These are phyloP conservation scores for Siniperca undulata DNA, from an alignment of 2,797 vertebrate genomes.

Conservation along the genomic window DNA sequence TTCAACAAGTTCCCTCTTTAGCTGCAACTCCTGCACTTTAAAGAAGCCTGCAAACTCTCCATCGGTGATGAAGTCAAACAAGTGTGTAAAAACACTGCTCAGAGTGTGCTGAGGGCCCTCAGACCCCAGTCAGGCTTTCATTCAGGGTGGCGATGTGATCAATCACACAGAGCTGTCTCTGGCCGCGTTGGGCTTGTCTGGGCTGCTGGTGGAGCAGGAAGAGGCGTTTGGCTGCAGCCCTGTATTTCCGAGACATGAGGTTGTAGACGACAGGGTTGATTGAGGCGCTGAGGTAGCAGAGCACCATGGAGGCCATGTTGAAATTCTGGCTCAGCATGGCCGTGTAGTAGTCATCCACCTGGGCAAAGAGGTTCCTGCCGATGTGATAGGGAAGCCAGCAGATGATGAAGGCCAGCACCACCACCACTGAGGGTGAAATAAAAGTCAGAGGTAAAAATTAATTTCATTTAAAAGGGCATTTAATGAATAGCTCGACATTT, in stretches of 20 bases:
- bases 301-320: constrained; percentile 90
- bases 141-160: constrained; percentile 77
- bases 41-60: constrained; percentile 11
- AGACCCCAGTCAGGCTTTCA: constrained; percentile 80
- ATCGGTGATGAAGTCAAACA: constrained; percentile 3
- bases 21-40: constrained; percentile 13
- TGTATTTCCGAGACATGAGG: constrained; percentile 90
- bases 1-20: neutral
- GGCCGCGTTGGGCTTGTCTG: constrained; percentile 44
- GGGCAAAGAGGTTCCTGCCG: constrained; percentile 90
- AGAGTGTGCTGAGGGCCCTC: constrained; percentile 11
- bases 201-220: constrained; percentile 78
- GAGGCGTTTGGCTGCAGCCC: constrained; percentile 87
- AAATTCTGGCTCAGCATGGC: constrained; percentile 90
- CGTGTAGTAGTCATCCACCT: constrained; percentile 83
- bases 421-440: constrained; percentile 81
- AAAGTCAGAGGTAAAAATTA: neutral
- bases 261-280: constrained; percentile 94
- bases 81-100: neutral
- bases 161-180: constrained; percentile 68
- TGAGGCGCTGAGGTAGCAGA: constrained; percentile 92
- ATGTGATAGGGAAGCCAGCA: constrained; percentile 94
- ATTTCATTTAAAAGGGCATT: neutral
- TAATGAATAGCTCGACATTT: neutral
- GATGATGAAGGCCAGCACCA: constrained; percentile 91